phyloP scores from a whole-genome alignment of 2,888 invertebrate genomes.

The Petrolisthes manimaculis region DNA sequence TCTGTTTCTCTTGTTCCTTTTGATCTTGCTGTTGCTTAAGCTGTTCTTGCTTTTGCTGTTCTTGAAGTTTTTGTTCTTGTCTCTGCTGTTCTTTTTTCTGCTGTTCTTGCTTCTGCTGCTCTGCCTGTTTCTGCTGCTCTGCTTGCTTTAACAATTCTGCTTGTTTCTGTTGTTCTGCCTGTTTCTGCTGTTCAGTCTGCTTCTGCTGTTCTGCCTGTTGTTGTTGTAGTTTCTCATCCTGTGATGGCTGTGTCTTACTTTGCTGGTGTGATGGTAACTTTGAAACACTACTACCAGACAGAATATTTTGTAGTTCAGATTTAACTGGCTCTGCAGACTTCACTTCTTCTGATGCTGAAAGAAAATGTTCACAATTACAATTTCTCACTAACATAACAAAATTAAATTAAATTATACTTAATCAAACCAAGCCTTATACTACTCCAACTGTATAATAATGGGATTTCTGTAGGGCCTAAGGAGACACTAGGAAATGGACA shows the following conservation, averaged over 20 bases:
- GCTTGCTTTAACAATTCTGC: constrained; percentile 9
- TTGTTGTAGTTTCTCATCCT: constrained; percentile 24
- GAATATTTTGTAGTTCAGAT: constrained; percentile 24
- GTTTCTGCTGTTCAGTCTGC: constrained; percentile 33
- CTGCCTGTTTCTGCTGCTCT: constrained; percentile 25
- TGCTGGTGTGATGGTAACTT: constrained; percentile 27
- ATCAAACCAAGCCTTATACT: no score
- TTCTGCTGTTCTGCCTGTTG: constrained; percentile 35
- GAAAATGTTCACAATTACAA: not conserved
- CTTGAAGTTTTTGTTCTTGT: constrained; percentile 38
- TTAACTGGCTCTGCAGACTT: constrained; percentile 32
- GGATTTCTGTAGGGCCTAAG: no score
- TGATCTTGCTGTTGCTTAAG: constrained; percentile 30
- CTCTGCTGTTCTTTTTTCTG: constrained; percentile 25
- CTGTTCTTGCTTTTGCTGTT: constrained; percentile 43
- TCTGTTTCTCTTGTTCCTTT: constrained; percentile 38
- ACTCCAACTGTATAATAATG: no score
- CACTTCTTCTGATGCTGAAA: constrained; percentile 42
- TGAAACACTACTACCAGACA: constrained; percentile 17
- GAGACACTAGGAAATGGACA: no score
- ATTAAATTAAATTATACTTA: no score
- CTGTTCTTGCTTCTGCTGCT: constrained; percentile 23
- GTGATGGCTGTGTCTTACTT: constrained; percentile 19
- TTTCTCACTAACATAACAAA: no score
- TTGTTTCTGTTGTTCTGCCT: constrained; percentile 30